A percentile compares a stretch with the other conserved stretches of the same genome.
These are phyloP conservation scores for Oceanodroma tethys DNA, from an alignment of 2,113 vertebrate genomes.

Conservation along the genomic window DNA sequence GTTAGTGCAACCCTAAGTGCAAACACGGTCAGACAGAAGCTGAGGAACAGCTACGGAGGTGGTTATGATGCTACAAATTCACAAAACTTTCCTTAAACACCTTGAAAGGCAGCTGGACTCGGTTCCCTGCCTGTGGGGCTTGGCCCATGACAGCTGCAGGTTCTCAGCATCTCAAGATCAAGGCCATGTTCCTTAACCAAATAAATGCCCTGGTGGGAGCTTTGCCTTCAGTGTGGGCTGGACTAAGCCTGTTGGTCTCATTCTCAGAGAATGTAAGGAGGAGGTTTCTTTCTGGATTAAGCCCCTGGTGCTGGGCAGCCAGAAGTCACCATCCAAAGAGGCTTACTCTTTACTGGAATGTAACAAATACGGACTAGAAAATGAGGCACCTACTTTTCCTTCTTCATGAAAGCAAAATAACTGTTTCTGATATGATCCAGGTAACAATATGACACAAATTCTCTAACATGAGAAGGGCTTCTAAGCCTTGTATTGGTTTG, in stretches of 20 bases:
- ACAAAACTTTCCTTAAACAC: not conserved
- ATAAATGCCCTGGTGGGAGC: not conserved
- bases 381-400: constrained; percentile 51
- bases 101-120: not conserved
- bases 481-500: not conserved
- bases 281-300: constrained; percentile 40
- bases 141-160: not conserved
- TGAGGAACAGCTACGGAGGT: not conserved
- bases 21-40: not conserved
- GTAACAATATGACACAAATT: not conserved
- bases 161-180: not conserved
- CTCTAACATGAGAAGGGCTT: constrained; percentile 2
- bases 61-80: not conserved
- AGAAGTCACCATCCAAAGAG: not conserved
- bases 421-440: constrained; percentile 38
- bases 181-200: not conserved
- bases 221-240: not conserved
- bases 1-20: not conserved
- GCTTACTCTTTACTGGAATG: not conserved
- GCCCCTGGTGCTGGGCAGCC: constrained; percentile 25
- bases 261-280: not conserved
- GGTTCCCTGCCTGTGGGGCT: not conserved
- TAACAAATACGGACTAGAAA: not conserved
- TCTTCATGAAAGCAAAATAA: constrained; percentile 55
- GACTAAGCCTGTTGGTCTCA: not conserved